A percentile compares a stretch with the other conserved stretches of the same genome.
Evolutionary conservation across 2,113 vertebrate genomes (phyloP).

Genomic region (Piaya cayana): DNA sequence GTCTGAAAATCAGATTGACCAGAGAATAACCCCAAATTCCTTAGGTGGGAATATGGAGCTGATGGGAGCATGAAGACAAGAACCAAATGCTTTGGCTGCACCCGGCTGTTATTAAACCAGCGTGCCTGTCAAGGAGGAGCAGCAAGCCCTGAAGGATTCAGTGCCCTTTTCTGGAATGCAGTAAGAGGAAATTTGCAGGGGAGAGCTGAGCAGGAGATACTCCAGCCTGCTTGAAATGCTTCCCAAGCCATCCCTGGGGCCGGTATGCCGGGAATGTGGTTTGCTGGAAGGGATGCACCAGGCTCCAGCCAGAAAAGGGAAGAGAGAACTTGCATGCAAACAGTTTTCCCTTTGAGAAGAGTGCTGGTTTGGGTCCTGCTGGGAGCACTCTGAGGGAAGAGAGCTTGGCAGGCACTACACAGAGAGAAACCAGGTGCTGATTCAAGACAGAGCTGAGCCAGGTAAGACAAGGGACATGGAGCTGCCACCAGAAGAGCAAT

Average conservation of each 20-base stretch:
- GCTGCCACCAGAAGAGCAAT: background rate
- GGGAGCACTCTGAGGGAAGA: background rate
- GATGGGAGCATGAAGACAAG: background rate
- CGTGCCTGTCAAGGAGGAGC: background rate
- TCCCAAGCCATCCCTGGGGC: constrained; percentile 9
- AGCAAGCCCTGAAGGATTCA: background rate
- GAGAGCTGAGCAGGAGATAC: constrained; percentile 8
- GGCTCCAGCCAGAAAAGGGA: constrained; percentile 26
- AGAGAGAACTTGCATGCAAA: background rate
- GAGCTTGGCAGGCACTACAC: background rate
- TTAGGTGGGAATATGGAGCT: background rate
- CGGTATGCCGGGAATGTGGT: constrained; percentile 30
- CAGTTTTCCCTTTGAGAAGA: background rate
- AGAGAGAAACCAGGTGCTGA: background rate
- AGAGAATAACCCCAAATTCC: background rate
- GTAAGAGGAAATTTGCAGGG: background rate
- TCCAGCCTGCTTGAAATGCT: constrained; percentile 15
- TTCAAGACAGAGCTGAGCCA: background rate
- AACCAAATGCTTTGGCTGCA: background rate
- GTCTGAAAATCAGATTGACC: background rate
- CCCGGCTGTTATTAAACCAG: background rate
- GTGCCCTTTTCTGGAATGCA: constrained; percentile 58
- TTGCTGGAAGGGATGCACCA: constrained; percentile 18
- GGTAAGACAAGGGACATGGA: background rate
- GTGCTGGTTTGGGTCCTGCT: background rate